Evolutionary conservation across 2,113 vertebrate genomes (phyloP).

Genomic region (Fulmarus glacialis): DNA sequence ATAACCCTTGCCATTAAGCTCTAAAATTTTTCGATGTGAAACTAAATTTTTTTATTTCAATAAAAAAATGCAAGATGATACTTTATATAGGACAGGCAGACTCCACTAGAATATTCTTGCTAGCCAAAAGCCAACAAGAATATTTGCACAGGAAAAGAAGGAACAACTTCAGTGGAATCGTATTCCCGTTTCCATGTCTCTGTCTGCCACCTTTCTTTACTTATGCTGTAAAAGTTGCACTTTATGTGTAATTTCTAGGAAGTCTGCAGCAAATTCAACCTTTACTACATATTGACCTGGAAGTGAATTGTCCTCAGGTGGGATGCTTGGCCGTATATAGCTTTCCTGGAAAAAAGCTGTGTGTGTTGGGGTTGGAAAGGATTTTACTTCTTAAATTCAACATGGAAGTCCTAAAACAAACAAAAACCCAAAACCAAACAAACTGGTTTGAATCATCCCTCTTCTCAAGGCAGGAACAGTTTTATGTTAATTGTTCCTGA

Average conservation of each 20-base stretch:
- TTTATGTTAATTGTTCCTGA: neutral
- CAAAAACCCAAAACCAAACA: fast-evolving
- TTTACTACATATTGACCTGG: neutral
- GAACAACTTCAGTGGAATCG: fast-evolving
- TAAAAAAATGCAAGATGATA: neutral
- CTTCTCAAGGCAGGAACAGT: neutral
- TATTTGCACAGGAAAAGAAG: neutral
- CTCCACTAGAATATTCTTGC: neutral
- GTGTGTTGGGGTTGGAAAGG: neutral
- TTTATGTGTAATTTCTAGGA: neutral
- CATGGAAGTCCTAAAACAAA: neutral
- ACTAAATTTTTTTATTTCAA: neutral
- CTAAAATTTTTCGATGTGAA: neutral
- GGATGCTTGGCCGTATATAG: neutral
- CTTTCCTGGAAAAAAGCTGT: neutral
- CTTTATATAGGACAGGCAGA: neutral
- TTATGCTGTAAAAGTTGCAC: neutral
- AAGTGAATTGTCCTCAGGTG: neutral
- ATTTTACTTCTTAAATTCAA: neutral
- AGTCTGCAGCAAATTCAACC: neutral
- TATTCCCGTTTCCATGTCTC: neutral
- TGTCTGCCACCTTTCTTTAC: neutral
- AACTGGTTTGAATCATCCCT: neutral
- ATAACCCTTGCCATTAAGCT: neutral
- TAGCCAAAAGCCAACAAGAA: neutral